These are phyloP conservation scores for Clusia tigrina DNA, from an alignment of 2,888 invertebrate species.

Conservation along the genomic window DNA sequence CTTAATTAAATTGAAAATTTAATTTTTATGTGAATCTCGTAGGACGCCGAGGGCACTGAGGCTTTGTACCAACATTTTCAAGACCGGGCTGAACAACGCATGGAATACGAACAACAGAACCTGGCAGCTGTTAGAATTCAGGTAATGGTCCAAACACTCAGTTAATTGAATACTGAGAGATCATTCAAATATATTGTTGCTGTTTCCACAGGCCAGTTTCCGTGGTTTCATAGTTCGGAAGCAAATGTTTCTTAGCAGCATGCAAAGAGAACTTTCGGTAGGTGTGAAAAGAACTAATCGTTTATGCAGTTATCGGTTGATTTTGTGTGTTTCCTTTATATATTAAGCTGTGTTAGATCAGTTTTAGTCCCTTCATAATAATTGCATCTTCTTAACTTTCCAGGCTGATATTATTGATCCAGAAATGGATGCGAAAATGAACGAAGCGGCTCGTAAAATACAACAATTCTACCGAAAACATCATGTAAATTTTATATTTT, in stretches of 20 bases:
- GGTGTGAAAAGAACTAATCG: background rate
- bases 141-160: conserved; percentile 28
- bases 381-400: background rate
- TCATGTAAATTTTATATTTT: too few relatives aligned
- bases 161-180: background rate
- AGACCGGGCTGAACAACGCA: conserved; percentile 48
- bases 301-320: too few relatives aligned
- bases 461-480: conserved; percentile 31
- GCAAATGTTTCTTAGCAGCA: conserved; percentile 13
- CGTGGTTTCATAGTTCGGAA: conserved; percentile 34
- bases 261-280: background rate
- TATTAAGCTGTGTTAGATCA: background rate
- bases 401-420: background rate
- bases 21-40: background rate
- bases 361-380: background rate
- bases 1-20: background rate
- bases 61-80: conserved; percentile 53
- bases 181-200: too few relatives aligned
- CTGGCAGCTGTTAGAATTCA: conserved; percentile 53
- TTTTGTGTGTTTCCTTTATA: too few relatives aligned
- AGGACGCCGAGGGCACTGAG: conserved; percentile 53
- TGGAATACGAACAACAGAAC: conserved; percentile 34
- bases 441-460: conserved; percentile 33
- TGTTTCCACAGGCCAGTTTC: conserved; percentile 30
- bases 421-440: conserved; percentile 2